phyloP scores from a whole-genome alignment of 2,797 vertebrate species.

The Eremophila alpestris region DNA sequence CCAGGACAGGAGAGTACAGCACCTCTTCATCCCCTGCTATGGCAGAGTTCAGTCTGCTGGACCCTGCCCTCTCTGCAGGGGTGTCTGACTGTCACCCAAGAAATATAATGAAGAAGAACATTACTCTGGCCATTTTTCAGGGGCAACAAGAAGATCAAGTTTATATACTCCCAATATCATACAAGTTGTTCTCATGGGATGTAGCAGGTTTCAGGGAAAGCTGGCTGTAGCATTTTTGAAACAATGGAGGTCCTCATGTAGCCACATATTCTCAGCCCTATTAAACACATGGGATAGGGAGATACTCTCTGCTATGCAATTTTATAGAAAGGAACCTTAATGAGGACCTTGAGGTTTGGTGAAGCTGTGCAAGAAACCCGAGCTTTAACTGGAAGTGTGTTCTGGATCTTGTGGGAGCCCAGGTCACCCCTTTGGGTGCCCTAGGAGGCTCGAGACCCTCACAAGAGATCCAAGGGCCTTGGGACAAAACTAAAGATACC shows the following conservation, averaged over 20 bases:
- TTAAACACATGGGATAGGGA: not conserved
- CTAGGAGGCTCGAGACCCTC: too few species aligned
- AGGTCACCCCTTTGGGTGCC: too few species aligned
- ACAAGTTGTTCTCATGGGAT: not conserved
- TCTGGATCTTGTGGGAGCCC: too few species aligned
- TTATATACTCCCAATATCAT: fast-evolving
- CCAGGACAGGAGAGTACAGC: not conserved
- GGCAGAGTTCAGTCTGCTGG: not conserved
- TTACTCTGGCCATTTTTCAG: not conserved
- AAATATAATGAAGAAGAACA: not conserved
- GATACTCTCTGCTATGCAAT: not conserved
- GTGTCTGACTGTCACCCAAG: not conserved
- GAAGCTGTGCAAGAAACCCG: not conserved
- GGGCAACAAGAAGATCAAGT: not conserved
- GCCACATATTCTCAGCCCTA: fast-evolving
- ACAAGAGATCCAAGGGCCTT: too few species aligned
- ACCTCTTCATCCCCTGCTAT: not conserved
- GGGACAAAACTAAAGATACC: too few species aligned
- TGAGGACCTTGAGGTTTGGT: not conserved
- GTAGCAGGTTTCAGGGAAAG: not conserved
- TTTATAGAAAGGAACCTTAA: not conserved
- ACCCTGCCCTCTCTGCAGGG: not conserved
- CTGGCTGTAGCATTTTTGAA: not conserved
- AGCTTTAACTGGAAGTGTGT: not conserved
- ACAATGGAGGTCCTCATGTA: not conserved